A percentile compares a stretch with the other conserved stretches of the same genome.
phyloP scores from a whole-genome alignment of 1,140 invertebrate genomes.

The Drosophila biarmipes region DNA sequence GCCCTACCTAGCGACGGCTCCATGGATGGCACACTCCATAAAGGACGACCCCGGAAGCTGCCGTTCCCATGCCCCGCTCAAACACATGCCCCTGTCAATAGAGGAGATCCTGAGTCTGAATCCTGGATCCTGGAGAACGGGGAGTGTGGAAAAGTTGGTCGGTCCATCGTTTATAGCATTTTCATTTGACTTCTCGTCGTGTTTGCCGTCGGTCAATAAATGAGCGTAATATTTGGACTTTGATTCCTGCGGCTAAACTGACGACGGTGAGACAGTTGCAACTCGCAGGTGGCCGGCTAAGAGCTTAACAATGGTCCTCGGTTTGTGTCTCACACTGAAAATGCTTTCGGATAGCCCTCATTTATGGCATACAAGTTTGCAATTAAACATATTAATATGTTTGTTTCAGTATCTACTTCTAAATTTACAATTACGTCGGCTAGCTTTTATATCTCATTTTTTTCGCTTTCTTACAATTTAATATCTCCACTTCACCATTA shows the following conservation, averaged over 20 bases:
- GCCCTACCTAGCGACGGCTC: conserved; percentile 18
- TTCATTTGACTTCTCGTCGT: conserved; percentile 70
- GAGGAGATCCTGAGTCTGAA: background rate
- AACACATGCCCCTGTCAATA: conserved; percentile 43
- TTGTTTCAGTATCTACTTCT: no score
- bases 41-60: conserved; percentile 11
- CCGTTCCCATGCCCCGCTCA: conserved; percentile 36
- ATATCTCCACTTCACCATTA: no score
- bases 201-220: conserved; percentile 76
- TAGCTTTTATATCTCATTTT: no score
- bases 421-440: no score
- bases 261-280: conserved; percentile 46
- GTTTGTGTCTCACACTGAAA: conserved; percentile 1
- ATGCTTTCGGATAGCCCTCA: conserved; percentile 1
- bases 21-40: conserved; percentile 5
- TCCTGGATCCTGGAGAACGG: no score
- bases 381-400: background rate
- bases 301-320: conserved; percentile 16
- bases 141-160: conserved; percentile 18
- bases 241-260: conserved; percentile 59
- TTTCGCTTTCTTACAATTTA: no score
- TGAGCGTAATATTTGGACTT: conserved; percentile 77
- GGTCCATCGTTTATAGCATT: conserved; percentile 72
- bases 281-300: conserved; percentile 15
- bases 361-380: background rate